A percentile compares a stretch with the other conserved stretches of the same genome.
phyloP scores from a whole-genome alignment of 2,797 vertebrate species.

The Anabacerthia variegaticeps region DNA sequence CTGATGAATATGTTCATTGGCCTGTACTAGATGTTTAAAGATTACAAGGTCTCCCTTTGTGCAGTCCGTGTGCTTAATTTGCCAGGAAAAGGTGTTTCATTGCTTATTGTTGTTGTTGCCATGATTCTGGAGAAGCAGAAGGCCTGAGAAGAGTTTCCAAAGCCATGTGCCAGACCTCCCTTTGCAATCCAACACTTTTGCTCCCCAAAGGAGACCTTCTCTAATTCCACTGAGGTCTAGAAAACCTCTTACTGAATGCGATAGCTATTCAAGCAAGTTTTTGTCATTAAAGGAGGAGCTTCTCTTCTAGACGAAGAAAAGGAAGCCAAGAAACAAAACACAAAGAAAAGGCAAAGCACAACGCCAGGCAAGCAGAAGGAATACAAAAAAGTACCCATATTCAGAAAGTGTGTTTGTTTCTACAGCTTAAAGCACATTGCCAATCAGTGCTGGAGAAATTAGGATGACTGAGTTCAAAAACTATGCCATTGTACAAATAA shows the following conservation, averaged over 20 bases:
- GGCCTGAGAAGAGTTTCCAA: background rate
- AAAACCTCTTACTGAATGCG: background rate
- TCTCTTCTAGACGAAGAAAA: background rate
- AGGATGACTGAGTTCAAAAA: background rate
- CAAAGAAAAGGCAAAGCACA: background rate
- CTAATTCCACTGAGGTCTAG: background rate
- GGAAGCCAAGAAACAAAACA: background rate
- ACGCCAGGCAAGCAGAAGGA: background rate
- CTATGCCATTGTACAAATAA: background rate
- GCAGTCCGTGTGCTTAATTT: background rate
- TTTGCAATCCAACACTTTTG: background rate
- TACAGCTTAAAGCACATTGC: background rate
- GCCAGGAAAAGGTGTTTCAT: background rate
- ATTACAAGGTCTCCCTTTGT: background rate
- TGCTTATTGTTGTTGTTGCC: background rate
- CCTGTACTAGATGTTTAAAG: background rate
- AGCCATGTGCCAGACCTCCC: background rate
- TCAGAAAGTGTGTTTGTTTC: background rate
- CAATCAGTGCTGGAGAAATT: background rate
- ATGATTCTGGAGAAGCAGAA: background rate
- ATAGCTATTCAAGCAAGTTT: background rate
- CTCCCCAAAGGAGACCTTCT: background rate
- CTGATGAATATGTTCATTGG: background rate
- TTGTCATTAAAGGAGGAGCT: background rate
- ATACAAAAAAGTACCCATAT: background rate